Conservation (phyloP, 2,797 vertebrate genomes). For the Okamejei kenojei region DNA sequence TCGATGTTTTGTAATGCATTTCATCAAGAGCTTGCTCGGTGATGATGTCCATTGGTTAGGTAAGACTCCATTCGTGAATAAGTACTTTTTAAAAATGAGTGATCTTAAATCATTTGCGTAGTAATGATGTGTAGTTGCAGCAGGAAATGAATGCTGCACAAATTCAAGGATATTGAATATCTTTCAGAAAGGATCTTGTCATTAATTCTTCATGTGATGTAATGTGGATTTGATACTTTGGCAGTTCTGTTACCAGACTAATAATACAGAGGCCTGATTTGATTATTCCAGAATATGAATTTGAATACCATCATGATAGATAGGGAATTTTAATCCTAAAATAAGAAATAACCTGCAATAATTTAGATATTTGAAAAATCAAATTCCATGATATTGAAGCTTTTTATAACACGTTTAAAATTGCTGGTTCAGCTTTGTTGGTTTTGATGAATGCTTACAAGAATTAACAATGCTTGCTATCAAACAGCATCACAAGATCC, state of each 20-base stretch:
- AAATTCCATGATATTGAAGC: not conserved
- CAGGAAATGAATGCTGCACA: not conserved
- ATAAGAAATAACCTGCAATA: too few relatives aligned
- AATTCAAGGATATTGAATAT: not conserved
- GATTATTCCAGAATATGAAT: too few relatives aligned
- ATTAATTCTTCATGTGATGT: not conserved
- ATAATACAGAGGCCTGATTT: too few relatives aligned
- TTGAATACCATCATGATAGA: too few relatives aligned
- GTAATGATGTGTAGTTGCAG: not conserved
- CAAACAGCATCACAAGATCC: not conserved
- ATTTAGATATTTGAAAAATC: not conserved
- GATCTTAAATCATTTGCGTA: not conserved
- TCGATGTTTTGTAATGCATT: not conserved
- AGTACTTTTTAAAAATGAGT: not conserved
- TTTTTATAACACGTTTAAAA: not conserved
- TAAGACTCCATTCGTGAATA: not conserved
- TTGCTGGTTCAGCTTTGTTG: not conserved
- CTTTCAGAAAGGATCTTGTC: not conserved
- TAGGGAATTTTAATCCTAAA: too few relatives aligned
- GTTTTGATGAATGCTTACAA: not conserved
- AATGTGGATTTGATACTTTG: too few relatives aligned
- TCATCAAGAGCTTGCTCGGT: not conserved
- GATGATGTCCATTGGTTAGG: not conserved
- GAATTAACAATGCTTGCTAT: not conserved
- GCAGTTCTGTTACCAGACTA: too few relatives aligned